Conservation (phyloP, 2,797 vertebrate species). For the Aselliscus stoliczkanus region DNA sequence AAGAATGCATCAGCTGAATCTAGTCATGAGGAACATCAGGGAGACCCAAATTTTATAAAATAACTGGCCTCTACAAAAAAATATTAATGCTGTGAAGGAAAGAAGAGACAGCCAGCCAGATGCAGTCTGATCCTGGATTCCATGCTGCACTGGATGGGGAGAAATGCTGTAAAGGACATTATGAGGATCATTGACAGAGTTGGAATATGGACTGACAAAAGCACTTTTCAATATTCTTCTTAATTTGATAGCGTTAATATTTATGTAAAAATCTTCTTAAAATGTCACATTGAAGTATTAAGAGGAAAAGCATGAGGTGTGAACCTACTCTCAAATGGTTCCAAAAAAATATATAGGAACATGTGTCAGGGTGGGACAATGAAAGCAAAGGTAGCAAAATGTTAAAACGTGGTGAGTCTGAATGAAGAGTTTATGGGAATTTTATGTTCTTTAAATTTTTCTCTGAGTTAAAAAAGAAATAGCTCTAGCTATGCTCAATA, state of each 20-base stretch:
- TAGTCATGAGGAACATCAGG: background rate
- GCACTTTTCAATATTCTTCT: background rate
- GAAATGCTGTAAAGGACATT: background rate
- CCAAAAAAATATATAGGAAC: background rate
- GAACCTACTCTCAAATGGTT: background rate
- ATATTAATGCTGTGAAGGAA: background rate
- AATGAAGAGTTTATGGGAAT: background rate
- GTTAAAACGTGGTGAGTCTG: background rate
- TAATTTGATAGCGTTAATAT: background rate
- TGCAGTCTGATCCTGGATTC: background rate
- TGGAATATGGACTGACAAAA: background rate
- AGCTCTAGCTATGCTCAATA: background rate
- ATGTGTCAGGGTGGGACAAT: background rate
- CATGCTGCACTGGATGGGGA: background rate
- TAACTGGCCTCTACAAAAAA: background rate
- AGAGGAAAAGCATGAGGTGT: background rate
- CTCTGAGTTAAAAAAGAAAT: background rate
- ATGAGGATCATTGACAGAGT: background rate
- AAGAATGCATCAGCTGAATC: background rate
- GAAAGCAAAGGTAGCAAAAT: background rate
- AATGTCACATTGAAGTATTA: background rate
- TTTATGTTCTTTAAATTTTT: slow-evolving; percentile 5
- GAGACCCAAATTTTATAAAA: slow-evolving; percentile 7
- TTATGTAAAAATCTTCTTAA: slow-evolving; percentile 9
- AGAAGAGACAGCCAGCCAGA: background rate